Evolutionary conservation across 92 coral and sea anemone genomes (phyloP), one percentile per base, ranked within the genome.

Genomic region (Epizoanthus stellaris): DNA sequence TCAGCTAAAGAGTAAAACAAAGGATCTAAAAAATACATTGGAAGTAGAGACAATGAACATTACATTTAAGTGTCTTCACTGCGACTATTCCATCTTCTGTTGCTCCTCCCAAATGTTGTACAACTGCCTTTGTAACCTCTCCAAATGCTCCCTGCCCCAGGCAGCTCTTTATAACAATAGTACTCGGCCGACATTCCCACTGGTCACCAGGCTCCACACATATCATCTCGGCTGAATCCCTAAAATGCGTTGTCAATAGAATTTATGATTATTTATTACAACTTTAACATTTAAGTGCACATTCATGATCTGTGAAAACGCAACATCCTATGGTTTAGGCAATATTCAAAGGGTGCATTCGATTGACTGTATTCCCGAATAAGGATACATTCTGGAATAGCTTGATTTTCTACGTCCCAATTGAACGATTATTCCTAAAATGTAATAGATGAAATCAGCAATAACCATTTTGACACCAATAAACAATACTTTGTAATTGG

Each of bases 61-160:
- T 73, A 87, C 90, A 69, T 81, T 87, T 87, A 0, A 87, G 76
- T 39, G 21, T 87, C 57, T 87, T 87, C 4, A 87, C 90, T 57
- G 90, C 90, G 10, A 81, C 90, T 36, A 52, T 71, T 34, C 70
- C 59, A 21, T 52, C 73, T 13, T 63, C 90, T n/a, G 73, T 21
- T 1, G 5, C 16, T 9, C 87, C 75, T 25, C 69, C 66, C 53
- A 80, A 23, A 42, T 67, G 86, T 23, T 4, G 19, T 34, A 49
- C 82, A 68, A 49, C 75, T 17, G 90, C 90, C 61, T 87, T 87
- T 81, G 82, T 80, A 25, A 87, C 90, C 58, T 87, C 90, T 16
- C 90, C 90, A 54, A 87, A 87, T 9, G 82, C 70, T 7, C 90
- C 90, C 4, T 74, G 82, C n/a, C 90, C 90, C 54, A 87, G 76